These are phyloP conservation scores for Aplysina aerophoba DNA, from an alignment of 37 sponge, comb jelly and placozoan genomes.

Conservation along the genomic window DNA sequence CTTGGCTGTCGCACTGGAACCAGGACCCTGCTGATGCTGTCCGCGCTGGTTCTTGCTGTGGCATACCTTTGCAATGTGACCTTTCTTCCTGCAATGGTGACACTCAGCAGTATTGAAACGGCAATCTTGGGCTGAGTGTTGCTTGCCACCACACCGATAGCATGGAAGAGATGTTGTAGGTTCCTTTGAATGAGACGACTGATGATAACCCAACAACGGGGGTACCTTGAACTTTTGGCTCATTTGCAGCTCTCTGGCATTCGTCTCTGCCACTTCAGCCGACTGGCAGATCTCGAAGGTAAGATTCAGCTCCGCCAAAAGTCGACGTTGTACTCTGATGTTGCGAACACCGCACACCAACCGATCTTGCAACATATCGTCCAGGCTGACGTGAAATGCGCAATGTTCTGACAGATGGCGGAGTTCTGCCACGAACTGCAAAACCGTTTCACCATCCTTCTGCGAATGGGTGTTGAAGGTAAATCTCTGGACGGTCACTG, in stretches of 20 bases:
- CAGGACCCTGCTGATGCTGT: too few species aligned
- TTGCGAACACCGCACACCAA: background rate
- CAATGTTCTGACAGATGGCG: background rate
- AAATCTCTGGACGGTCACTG: background rate
- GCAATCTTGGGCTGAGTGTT: too few species aligned
- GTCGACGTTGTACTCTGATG: background rate
- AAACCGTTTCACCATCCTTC: conserved; percentile 3
- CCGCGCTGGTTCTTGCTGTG: too few species aligned
- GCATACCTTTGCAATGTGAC: too few species aligned
- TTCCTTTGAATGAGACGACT: background rate
- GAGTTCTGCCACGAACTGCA: background rate
- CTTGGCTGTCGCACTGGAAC: too few species aligned
- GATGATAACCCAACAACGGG: background rate
- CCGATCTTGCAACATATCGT: background rate
- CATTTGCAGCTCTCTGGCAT: background rate
- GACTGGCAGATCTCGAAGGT: background rate
- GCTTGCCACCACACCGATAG: too few species aligned
- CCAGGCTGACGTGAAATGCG: background rate
- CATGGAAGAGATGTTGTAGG: too few species aligned
- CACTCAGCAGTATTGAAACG: too few species aligned
- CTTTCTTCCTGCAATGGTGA: too few species aligned
- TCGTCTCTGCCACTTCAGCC: background rate
- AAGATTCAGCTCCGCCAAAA: background rate
- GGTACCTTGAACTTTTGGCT: background rate
- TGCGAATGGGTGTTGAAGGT: background rate